Base-by-base conservation (phyloP, 2,113 vertebrate genomes). In the Ascaphus truei region DNA sequence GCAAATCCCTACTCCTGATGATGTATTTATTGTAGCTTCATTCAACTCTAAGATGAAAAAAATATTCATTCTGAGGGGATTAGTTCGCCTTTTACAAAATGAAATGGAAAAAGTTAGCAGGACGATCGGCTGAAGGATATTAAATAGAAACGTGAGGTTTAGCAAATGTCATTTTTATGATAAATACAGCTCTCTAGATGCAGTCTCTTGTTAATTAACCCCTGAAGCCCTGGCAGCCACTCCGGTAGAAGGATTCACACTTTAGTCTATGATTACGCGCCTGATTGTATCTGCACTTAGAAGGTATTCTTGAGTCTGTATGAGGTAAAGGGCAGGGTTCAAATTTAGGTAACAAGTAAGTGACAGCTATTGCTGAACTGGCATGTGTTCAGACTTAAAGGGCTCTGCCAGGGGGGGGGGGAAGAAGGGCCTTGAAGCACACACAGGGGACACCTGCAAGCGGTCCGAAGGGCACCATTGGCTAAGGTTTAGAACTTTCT, bases 31-130 rank as follows among this genome's bases (percentile, higher is more conserved):
- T 77, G 66, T 74, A 3, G 25, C 48, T 76, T 30, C 45, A 71
- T 81, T 73, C 71, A 80, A 76, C 75, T 79, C 76, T 72, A 77
- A 77, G 76, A 78, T 77, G 41, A 80, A 72, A 72, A n/a, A 0
- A 10, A 81, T 79, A 76, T 79, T 85, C 83, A 84, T 85, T 85
- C 84, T 78, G 77, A 83, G 80, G 78, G 79, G 77, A 82, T 85
- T 85, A 83, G 76, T 34, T 0, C n/a, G 75, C 80, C 82, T 76
- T 81, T 77, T 84, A 43, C 71, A 58, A 72, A 72, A 72, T 76
- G 75, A 79, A 79, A 78, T 10, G 68, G 74, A 57, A 36, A 12
- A 73, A 78, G 76, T 77, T 76, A 83, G 73, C 60, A 34, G 62
- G 60, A 50, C 31, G 71, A 72, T 72, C 71, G 75, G 73, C 75